Evolutionary conservation across 2,113 vertebrate species (phyloP), one percentile per base, ranked within the genome.

Genomic region (Crypturellus undulatus): DNA sequence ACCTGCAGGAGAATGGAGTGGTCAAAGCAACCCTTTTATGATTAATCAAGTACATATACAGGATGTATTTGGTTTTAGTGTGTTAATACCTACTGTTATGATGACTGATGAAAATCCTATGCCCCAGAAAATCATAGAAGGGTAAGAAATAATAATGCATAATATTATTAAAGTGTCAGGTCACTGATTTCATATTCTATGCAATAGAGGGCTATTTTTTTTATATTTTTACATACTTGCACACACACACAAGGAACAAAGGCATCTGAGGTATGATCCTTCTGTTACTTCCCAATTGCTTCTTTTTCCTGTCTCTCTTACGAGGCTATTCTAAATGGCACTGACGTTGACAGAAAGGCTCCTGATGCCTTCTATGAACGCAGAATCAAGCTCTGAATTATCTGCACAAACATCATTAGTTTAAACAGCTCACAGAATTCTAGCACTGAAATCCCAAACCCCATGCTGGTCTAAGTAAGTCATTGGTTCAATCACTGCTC

Each of bases 371-470:
- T 89, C 75, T 73, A 20, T 0, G 28, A 91, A 77, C 62, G 67
- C 47, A 49, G 67, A 72, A 67, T 54, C 78, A 77, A 91, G 32
- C 30, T n/a, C 36, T 84, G 63, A 94, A 84, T 45, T 79, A 82
- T 56, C 54, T 85, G 24, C 63, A 89, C 65, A 79, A 65, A 59
- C 63, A 82, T 92, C 54, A 79, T 87, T 87, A 95, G 10, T 32
- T 87, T 82, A 79, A 87, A 79, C 12, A 92, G 36, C 21, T 89
- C 81, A 45, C 13, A 82, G 77, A 87, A 76, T 21, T 7, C 71
- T 40, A 79, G 54, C 45, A 73, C 49, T 42, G 67, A 89, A 93
- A 92, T 69, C 40, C 51, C 75, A 95, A 52, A 65, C 51, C 60
- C 18, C 52, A 47, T 65, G 64, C 45, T 63, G 22, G 80, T 93